Evolutionary conservation across 2,797 vertebrate species (phyloP).

Genomic region (Malurus leucopterus): DNA sequence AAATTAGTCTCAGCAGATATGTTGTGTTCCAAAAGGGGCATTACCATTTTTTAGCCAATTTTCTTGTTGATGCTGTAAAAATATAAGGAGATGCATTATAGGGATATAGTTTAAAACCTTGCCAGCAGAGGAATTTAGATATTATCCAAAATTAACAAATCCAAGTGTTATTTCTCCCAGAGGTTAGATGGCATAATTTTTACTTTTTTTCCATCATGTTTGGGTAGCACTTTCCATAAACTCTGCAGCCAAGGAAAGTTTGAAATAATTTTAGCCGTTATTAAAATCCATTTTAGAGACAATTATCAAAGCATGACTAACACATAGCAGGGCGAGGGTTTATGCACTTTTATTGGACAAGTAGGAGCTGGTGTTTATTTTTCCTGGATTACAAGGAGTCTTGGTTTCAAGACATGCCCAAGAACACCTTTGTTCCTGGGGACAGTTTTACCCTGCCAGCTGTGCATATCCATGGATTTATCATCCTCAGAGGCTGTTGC

Average conservation of each 20-base stretch:
- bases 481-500: background rate
- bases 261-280: background rate
- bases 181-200: background rate
- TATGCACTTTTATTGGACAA: background rate
- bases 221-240: background rate
- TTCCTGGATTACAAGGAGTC: background rate
- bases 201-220: background rate
- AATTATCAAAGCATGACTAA: background rate
- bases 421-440: background rate
- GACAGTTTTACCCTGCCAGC: background rate
- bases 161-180: constrained; percentile 29
- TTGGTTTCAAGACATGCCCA: accelerated
- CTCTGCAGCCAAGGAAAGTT: constrained; percentile 8
- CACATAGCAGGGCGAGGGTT: background rate
- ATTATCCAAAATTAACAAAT: constrained; percentile 42
- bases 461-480: background rate
- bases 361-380: background rate
- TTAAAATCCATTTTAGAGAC: constrained; percentile 3
- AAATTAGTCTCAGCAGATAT: background rate
- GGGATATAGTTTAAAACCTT: background rate
- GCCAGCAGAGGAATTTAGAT: background rate
- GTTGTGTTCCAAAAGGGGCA: background rate
- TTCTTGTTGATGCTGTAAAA: background rate
- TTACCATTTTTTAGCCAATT: background rate
- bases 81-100: background rate